Base-by-base conservation (phyloP, 2,113 vertebrate genomes). In the Nothobranchius kuhntae region DNA sequence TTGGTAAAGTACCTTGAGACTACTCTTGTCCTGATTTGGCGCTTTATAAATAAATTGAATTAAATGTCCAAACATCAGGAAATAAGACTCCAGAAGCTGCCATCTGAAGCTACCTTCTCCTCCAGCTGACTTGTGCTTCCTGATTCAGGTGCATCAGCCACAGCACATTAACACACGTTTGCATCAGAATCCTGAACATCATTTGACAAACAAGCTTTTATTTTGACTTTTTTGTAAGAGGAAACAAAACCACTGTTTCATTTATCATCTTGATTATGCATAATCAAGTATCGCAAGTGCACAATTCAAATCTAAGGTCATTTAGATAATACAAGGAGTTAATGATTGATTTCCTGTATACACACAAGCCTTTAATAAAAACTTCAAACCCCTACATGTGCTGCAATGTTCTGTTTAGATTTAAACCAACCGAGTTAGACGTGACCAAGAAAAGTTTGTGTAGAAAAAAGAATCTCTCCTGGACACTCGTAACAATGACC, bases 401-500 rank as follows among this genome's bases (percentile, higher is more conserved):
- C 92, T 93, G 94, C 93, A 90, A 92, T 93, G 92, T 85, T 94
- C 40, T 30, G 4, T 94, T 93, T 92, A 92, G 91, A 80, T 93
- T 89, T 87, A 86, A 93, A 93, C 92, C 93, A 94, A 95, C 93
- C 94, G 93, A 92, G 89, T 93, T 92, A 67, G 54, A 77, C 61
- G 45, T 30, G 40, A 76, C 65, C 46, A 61, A 68, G 1, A 42
- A 87, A 91, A 55, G 78, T 80, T 76, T 92, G 91, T 50, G 93
- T 42, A 15, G 21, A 21, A 94, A 54, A 56, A 24, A 13, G 93
- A 59, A 93, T 92, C 90, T 93, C 89, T 95, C 92, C 93, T 94
- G 94, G 94, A 95, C 93, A 93, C 92, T 93, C 80, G 89, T 40
- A 45, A 78, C 92, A 94, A 92, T 93, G 64, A 95, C 92, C 94